Conservation (phyloP, 2,797 vertebrate genomes). For the Chaunax sp. region DNA sequence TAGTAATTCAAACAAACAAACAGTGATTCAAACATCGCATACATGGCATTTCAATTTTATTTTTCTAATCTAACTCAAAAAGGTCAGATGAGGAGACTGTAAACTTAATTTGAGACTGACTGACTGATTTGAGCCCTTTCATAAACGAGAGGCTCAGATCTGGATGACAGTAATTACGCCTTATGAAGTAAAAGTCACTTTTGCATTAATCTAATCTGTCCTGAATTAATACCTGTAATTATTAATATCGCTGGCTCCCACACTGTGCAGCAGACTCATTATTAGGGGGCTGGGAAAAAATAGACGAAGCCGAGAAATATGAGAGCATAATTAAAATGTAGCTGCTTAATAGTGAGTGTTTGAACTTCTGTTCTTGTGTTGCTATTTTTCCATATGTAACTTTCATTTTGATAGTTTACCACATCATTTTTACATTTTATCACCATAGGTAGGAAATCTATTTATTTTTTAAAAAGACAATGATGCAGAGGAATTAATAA, state of each 20-base stretch:
- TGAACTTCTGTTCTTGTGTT: no score
- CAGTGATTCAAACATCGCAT: constrained; percentile 50
- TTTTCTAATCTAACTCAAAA: constrained; percentile 41
- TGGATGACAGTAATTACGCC: constrained; percentile 36
- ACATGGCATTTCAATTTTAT: constrained; percentile 59
- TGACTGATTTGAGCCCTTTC: no score
- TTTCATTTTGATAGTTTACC: no score
- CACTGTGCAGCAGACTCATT: constrained; percentile 14
- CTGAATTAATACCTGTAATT: constrained; percentile 37
- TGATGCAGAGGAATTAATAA: background rate
- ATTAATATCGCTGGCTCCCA: constrained; percentile 7
- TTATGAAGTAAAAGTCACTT: constrained; percentile 48
- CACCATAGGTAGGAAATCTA: background rate
- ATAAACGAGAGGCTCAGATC: constrained; percentile 28
- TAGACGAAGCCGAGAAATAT: background rate
- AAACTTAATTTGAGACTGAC: constrained; percentile 52
- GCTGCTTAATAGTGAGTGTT: no score
- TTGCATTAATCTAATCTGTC: constrained; percentile 39
- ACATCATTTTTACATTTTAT: background rate
- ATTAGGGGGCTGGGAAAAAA: background rate
- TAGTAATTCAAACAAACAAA: constrained; percentile 39
- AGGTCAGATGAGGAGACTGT: constrained; percentile 59
- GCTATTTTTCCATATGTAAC: no score
- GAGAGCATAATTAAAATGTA: no score
- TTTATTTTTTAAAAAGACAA: background rate